Percentiles rank a stretch among this genome's conserved stretches.
These are phyloP conservation scores for Nestor notabilis DNA, from an alignment of 2,113 vertebrate species.

Conservation along the genomic window DNA sequence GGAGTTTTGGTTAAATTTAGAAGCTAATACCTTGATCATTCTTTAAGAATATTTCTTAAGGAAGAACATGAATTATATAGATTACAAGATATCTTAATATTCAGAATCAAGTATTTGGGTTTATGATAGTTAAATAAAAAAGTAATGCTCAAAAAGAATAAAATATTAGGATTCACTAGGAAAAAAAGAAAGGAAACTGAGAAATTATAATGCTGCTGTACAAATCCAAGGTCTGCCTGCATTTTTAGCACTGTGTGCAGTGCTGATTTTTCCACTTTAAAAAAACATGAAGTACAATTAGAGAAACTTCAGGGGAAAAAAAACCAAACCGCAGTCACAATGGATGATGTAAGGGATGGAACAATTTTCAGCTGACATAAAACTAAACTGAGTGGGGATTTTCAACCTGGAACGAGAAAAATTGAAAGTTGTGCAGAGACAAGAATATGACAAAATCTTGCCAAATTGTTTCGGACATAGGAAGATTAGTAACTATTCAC, in stretches of 20 bases:
- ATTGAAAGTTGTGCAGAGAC: background rate
- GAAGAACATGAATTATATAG: background rate
- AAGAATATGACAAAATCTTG: background rate
- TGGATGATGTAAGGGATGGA: background rate
- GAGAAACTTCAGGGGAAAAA: background rate
- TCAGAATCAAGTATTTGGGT: background rate
- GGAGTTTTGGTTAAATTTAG: background rate
- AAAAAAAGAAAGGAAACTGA: background rate
- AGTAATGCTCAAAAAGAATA: background rate
- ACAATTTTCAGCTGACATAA: background rate
- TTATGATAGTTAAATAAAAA: background rate
- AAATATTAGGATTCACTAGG: background rate
- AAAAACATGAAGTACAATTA: background rate
- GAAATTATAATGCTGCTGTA: background rate
- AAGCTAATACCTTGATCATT: background rate
- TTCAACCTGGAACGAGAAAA: background rate
- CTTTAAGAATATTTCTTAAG: background rate
- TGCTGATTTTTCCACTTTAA: background rate
- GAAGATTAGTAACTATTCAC: background rate
- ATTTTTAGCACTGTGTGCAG: background rate
- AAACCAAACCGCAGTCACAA: background rate
- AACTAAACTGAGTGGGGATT: background rate
- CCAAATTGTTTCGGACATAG: background rate
- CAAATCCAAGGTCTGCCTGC: background rate
- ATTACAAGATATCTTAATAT: background rate